Evolutionary conservation across 2,888 invertebrate species (phyloP).

Genomic region (Ceratothoa steindachneri): DNA sequence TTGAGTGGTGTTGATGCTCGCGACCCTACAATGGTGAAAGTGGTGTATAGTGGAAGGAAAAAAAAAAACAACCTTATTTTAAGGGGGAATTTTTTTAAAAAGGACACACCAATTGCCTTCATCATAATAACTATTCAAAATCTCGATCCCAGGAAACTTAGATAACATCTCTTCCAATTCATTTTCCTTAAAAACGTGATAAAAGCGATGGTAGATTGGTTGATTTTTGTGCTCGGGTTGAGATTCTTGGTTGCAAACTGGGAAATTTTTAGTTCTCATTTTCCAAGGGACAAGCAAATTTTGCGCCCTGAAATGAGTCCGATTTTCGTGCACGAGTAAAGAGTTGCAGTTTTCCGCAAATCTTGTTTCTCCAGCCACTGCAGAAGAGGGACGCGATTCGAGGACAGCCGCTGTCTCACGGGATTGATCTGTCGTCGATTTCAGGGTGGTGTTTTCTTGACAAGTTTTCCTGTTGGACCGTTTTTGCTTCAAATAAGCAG

Average conservation of each 20-base stretch:
- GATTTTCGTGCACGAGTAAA: conserved; percentile 80
- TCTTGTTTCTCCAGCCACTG: no score
- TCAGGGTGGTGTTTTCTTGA: background rate
- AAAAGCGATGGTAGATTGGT: conserved; percentile 72
- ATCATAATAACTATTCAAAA: conserved; percentile 77
- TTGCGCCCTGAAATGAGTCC: conserved; percentile 81
- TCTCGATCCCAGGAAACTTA: conserved; percentile 56
- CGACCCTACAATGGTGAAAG: no score
- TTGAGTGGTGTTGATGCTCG: no score
- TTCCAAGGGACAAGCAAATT: conserved; percentile 97
- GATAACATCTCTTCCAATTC: conserved; percentile 69
- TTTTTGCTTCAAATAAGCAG: conserved; percentile 66
- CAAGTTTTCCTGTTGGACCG: conserved; percentile 55
- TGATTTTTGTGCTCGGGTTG: background rate
- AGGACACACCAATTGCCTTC: conserved; percentile 94
- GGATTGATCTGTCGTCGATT: background rate
- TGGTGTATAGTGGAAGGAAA: no score
- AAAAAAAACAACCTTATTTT: no score
- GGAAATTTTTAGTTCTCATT: conserved; percentile 56
- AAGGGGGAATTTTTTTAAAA: conserved; percentile 68
- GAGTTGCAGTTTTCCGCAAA: no score
- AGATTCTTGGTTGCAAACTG: conserved; percentile 47
- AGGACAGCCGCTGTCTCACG: no score
- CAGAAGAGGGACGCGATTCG: no score
- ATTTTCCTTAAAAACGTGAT: conserved; percentile 84